A percentile compares a stretch with the other conserved stretches of the same genome.
Evolutionary conservation across 92 coral and sea anemone species (phyloP).

Genomic region (Bergia puertoricense): DNA sequence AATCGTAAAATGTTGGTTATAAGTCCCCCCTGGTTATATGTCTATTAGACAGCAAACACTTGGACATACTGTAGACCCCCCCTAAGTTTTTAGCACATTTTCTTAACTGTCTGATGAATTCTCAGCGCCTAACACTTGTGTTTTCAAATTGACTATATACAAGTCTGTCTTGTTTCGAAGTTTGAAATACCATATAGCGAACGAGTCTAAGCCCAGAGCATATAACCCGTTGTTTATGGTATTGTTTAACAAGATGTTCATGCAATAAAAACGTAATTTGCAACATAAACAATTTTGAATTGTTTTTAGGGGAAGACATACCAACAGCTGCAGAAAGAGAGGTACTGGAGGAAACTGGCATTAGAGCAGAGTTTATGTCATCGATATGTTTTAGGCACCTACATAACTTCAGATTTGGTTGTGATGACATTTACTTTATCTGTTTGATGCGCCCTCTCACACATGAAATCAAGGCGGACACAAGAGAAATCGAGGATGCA

Average conservation of each 20-base stretch:
- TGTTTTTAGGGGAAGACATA: conserved; percentile 69
- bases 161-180: not conserved
- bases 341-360: conserved; percentile 86
- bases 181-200: not conserved
- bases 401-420: conserved; percentile 77
- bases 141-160: too few species aligned
- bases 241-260: too few species aligned
- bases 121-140: too few species aligned
- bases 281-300: not conserved
- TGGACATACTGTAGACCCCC: not conserved
- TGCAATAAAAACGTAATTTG: not conserved
- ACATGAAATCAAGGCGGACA: conserved; percentile 67
- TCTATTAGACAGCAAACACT: too few species aligned
- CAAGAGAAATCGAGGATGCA: conserved; percentile 75
- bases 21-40: too few species aligned
- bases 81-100: too few species aligned
- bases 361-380: conserved; percentile 72
- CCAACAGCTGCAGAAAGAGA: conserved; percentile 84
- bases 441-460: conserved; percentile 67
- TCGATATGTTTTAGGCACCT: conserved; percentile 74
- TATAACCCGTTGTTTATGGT: too few species aligned
- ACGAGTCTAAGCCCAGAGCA: too few species aligned
- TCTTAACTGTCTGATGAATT: too few species aligned
- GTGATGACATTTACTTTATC: conserved; percentile 79
- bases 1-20: too few species aligned